These are phyloP conservation scores for Spea hammondii DNA, from an alignment of 2,797 vertebrate species.

Conservation along the genomic window DNA sequence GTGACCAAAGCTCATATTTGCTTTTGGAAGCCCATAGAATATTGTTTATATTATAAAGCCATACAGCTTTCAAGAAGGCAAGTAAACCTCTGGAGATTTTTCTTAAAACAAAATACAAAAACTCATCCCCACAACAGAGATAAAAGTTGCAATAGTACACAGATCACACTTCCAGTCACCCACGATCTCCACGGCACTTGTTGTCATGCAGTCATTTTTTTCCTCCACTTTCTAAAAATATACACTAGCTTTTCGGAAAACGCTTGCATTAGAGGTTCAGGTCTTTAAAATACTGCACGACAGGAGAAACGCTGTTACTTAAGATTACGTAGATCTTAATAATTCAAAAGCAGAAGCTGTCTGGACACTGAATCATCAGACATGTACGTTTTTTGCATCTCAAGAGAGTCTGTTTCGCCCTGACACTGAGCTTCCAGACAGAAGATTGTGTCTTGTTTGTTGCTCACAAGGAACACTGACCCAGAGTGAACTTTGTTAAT, in stretches of 20 bases:
- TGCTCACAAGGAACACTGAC: constrained; percentile 62
- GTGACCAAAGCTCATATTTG: too few species aligned
- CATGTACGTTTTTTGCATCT: constrained; percentile 67
- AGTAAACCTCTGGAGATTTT: too few species aligned
- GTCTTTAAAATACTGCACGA: constrained; percentile 60
- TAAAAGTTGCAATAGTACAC: too few species aligned
- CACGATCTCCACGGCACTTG: neutral
- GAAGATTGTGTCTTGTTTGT: constrained; percentile 66
- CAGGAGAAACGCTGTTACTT: constrained; percentile 64
- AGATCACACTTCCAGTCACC: neutral
- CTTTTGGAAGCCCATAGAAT: too few species aligned
- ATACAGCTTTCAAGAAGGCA: too few species aligned
- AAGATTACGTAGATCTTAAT: constrained; percentile 68
- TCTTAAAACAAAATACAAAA: too few species aligned
- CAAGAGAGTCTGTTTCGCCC: constrained; percentile 64
- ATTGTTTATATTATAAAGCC: too few species aligned
- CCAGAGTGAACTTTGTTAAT: constrained; percentile 64
- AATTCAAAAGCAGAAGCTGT: constrained; percentile 69
- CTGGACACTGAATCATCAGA: constrained; percentile 70
- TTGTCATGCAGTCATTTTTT: constrained; percentile 1
- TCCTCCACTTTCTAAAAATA: constrained; percentile 27
- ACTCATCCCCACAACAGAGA: too few species aligned
- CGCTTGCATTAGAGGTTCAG: constrained; percentile 47
- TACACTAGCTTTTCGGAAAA: neutral
- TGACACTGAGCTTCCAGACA: constrained; percentile 61